These are phyloP conservation scores for Patella vulgata DNA, from an alignment of 1,140 invertebrate genomes.

Conservation along the genomic window DNA sequence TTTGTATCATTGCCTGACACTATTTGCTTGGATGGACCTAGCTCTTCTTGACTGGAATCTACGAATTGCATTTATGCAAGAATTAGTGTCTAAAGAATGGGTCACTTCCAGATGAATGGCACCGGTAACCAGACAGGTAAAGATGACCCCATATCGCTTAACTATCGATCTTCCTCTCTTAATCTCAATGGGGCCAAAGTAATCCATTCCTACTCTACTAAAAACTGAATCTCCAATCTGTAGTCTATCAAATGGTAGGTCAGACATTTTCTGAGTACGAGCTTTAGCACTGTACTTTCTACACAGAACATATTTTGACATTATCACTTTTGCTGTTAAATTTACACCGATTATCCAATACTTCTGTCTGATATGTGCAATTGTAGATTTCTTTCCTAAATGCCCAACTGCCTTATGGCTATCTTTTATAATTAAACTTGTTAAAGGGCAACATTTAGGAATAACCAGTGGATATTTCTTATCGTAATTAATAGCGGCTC, in stretches of 20 bases:
- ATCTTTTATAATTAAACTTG: conserved; percentile 11
- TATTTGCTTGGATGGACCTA: neutral
- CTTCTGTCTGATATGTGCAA: neutral
- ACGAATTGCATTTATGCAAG: conserved; percentile 29
- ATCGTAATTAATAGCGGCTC: conserved; percentile 6
- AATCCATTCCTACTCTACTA: conserved; percentile 42
- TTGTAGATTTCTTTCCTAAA: conserved; percentile 14
- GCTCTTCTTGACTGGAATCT: conserved; percentile 34
- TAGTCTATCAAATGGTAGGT: conserved; percentile 27
- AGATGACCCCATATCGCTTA: conserved; percentile 45
- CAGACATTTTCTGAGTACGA: conserved; percentile 25
- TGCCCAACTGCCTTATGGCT: conserved; percentile 12
- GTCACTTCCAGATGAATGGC: conserved; percentile 43
- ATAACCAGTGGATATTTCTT: conserved; percentile 29
- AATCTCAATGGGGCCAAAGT: conserved; percentile 45
- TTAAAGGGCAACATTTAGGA: conserved; percentile 6
- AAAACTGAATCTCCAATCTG: conserved; percentile 34
- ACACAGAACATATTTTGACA: conserved; percentile 7
- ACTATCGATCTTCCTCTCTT: conserved; percentile 15
- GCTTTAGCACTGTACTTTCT: neutral
- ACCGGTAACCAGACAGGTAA: conserved; percentile 38
- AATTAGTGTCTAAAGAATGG: conserved; percentile 24
- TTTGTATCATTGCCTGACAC: conserved; percentile 23
- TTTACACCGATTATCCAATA: conserved; percentile 19
- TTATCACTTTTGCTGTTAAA: neutral